A percentile compares a stretch with the other conserved stretches of the same genome.
Evolutionary conservation across 2,113 vertebrate genomes (phyloP).

Genomic region (Mionectes macconnelli): DNA sequence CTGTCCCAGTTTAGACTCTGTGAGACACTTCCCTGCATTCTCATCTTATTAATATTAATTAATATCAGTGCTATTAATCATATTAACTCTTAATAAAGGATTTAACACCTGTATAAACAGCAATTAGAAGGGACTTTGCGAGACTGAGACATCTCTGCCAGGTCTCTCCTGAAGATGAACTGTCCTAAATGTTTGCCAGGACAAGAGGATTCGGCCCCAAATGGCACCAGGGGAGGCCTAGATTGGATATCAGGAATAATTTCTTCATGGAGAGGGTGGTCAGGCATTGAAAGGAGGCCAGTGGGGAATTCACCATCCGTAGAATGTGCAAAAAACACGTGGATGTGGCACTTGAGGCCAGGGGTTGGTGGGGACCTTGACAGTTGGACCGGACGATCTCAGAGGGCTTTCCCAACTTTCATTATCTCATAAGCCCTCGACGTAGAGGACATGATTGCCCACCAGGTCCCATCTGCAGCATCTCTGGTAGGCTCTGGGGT

Average conservation of each 20-base stretch:
- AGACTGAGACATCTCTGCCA: background rate
- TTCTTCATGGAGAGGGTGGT: no score
- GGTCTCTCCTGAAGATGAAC: no score
- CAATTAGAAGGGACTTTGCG: no score
- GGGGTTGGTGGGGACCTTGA: background rate
- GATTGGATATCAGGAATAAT: background rate
- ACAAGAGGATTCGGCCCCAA: background rate
- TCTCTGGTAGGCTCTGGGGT: no score
- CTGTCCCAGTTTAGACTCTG: background rate
- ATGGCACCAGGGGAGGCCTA: background rate
- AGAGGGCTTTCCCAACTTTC: background rate
- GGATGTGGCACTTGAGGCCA: background rate
- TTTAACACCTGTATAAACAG: background rate
- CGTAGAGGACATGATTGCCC: no score
- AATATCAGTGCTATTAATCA: background rate
- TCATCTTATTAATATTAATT: background rate
- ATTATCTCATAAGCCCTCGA: no score
- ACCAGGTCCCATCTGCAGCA: no score
- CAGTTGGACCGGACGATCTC: background rate
- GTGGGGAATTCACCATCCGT: background rate
- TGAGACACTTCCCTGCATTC: background rate
- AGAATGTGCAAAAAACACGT: background rate
- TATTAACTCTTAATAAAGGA: background rate
- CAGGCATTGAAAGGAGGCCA: no score
- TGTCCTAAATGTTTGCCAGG: background rate